phyloP scores from a whole-genome alignment of 2,888 invertebrate genomes.

The Nebria salina region DNA sequence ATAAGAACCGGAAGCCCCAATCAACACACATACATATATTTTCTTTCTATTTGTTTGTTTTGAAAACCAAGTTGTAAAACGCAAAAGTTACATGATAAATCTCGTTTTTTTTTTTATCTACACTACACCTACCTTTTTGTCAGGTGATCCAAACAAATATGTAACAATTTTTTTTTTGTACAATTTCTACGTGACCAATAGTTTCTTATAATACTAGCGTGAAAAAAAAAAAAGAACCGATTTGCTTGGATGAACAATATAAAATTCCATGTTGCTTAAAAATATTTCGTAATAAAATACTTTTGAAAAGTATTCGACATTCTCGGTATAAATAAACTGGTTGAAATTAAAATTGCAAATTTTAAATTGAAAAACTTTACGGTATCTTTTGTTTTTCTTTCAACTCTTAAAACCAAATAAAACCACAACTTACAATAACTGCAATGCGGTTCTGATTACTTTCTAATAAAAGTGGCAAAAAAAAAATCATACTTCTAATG shows the following conservation, averaged over 20 bases:
- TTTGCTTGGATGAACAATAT: background rate
- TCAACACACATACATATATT: background rate
- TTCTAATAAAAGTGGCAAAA: background rate
- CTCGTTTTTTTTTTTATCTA: background rate
- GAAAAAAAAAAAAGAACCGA: background rate
- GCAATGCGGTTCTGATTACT: background rate
- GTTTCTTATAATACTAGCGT: background rate
- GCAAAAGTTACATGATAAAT: background rate
- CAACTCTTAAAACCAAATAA: no score
- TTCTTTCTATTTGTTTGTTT: background rate
- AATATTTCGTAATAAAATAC: background rate
- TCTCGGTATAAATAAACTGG: background rate
- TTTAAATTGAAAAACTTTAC: background rate
- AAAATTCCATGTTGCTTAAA: background rate
- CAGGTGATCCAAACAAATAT: background rate
- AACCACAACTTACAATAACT: no score
- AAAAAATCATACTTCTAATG: background rate
- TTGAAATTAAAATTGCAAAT: background rate
- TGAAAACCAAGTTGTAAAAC: background rate
- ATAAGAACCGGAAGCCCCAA: background rate
- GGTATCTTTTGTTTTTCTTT: no score
- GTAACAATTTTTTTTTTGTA: background rate
- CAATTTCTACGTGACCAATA: background rate
- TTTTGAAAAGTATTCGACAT: background rate
- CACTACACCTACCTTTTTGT: background rate